Base-by-base conservation (phyloP, 2,797 vertebrate genomes). In the Syngnathus rostellatus region DNA sequence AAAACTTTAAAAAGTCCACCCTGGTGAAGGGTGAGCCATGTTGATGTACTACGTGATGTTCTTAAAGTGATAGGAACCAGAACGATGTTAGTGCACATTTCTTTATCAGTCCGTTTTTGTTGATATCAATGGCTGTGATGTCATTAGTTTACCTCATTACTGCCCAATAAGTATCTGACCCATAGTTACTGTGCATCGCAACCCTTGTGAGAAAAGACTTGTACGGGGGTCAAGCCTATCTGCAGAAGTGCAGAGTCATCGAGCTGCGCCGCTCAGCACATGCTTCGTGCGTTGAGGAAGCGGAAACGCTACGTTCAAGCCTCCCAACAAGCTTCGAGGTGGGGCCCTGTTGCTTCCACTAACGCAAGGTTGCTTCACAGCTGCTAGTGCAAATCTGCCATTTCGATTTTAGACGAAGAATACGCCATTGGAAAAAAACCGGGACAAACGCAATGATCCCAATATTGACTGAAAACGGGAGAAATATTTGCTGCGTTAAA, bases 161-260 rank as follows among this genome's bases (percentile, higher is more conserved):
- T 31, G 31, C 31, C 3, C 2, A 31, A 31, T 31, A 31, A 31
- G 31, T 31, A 31, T 31, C 3, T 31, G 31, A 31, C 31, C 31
- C 31, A 31, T 31, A 31, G 31, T 31, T 31, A 31, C 3, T 31
- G 31, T 14, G 12, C 43, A 45, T 88, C 82, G 88, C 88, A 31
- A 31, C 31, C 31, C 31, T 31, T 31, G 31, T 31, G 31, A 31
- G 31, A 31, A 31, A 31, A 31, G 31, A 31, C 3, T 31, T 31
- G 5, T 4, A 84, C 69, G 80, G 68, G 68, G 23, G 53, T 81
- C 68, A 8, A 23, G 50, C 23, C 50, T 10, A 11, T 71, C 88
- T 9, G n/a, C 50, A 53, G 87, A 92, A 90, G 55, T 92, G 91
- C 92, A 92, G 71, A 85, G 89, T 92, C 92, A 93, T 71, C 43